Conservation (phyloP, 37 sponge, comb jelly and placozoan species). For the Axinella damicornis region DNA sequence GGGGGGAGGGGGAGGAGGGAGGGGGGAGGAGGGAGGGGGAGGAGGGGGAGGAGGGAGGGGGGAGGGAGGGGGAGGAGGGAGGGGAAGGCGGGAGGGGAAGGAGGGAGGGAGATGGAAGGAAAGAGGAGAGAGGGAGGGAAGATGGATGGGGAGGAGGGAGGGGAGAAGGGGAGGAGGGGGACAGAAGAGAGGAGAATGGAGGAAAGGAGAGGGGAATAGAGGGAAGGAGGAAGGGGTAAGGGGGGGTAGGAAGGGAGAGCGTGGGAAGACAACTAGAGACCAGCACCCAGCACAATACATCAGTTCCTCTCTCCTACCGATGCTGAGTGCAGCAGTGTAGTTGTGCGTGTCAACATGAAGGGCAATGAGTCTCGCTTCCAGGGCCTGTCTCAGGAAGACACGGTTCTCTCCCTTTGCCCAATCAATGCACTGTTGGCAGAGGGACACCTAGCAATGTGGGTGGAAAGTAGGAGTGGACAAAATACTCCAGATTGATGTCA, state of each 20-base stretch:
- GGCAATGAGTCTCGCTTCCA: constrained; percentile 87
- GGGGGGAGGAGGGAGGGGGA: neutral
- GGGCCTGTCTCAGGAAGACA: constrained; percentile 91
- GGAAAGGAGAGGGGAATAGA: no score
- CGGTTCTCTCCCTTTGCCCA: constrained; percentile 96
- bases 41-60: neutral
- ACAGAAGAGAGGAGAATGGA: no score
- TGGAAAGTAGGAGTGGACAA: no score
- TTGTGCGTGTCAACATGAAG: constrained; percentile 70
- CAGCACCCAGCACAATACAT: no score
- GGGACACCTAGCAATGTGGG: constrained; percentile 43
- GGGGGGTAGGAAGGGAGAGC: no score
- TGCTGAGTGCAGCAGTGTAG: constrained; percentile 69
- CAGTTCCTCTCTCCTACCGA: no score
- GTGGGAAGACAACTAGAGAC: no score
- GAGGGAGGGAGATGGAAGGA: neutral
- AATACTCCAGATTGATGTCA: no score
- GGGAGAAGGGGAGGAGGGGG: no score
- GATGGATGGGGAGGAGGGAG: neutral
- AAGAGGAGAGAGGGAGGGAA: neutral
- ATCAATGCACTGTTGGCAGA: constrained; percentile 93
- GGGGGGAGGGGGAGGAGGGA: constrained; percentile 15
- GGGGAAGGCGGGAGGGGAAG: neutral
- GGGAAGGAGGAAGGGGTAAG: no score
- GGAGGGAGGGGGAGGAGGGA: neutral